These are phyloP conservation scores for Galendromus occidentalis DNA, from an alignment of 1,140 invertebrate species.

Conservation along the genomic window DNA sequence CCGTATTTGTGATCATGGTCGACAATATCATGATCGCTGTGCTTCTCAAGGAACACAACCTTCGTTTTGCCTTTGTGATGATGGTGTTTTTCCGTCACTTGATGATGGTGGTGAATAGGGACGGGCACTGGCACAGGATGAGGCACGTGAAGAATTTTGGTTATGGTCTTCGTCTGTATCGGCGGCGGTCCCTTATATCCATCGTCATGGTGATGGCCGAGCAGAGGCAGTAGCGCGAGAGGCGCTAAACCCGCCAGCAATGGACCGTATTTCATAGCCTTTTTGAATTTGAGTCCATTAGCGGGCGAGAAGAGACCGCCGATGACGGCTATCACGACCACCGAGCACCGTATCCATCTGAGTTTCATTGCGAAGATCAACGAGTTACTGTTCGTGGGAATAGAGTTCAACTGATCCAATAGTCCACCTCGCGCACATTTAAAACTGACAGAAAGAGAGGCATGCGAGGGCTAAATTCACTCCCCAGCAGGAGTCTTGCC, in stretches of 20 bases:
- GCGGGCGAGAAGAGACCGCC: neutral
- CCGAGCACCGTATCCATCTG: no score
- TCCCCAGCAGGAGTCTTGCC: no score
- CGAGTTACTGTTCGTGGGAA: no score
- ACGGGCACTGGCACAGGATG: neutral
- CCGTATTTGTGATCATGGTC: neutral
- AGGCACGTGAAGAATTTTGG: neutral
- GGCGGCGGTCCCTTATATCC: neutral
- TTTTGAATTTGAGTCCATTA: neutral
- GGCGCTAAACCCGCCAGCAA: neutral
- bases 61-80: constrained; percentile 10
- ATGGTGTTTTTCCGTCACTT: neutral
- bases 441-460: no score
- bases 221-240: neutral
- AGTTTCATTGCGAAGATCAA: no score
- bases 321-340: no score
- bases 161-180: neutral
- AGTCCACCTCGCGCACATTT: no score
- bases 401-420: no score
- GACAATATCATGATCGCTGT: neutral
- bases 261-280: neutral
- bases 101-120: constrained; percentile 6
- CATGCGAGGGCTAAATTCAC: no score
- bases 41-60: neutral
- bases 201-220: neutral